Conservation (phyloP, 37 sponge, comb jelly and placozoan species). For the Spongilla lacustris region DNA sequence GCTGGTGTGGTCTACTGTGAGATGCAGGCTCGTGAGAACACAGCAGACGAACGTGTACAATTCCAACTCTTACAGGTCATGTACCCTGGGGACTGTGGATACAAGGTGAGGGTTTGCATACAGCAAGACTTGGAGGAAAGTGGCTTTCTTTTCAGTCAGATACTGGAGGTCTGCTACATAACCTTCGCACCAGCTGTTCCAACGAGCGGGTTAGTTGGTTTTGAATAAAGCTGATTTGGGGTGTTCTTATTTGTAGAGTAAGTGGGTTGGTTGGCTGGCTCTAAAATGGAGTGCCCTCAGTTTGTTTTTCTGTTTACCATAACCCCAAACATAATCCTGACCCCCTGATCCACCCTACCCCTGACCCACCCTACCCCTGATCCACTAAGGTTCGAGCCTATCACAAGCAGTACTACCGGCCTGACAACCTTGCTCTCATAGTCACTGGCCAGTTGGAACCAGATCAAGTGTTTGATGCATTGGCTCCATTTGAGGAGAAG, state of each 20-base stretch:
- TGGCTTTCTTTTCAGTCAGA: slow-evolving; percentile 60
- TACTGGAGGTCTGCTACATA: slow-evolving; percentile 85
- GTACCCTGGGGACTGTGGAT: slow-evolving; percentile 92
- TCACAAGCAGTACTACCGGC: slow-evolving; percentile 81
- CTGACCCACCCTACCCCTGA: neutral
- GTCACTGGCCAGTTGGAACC: slow-evolving; percentile 79
- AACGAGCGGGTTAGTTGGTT: slow-evolving; percentile 75
- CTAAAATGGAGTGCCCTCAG: neutral
- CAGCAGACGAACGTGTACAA: slow-evolving; percentile 54
- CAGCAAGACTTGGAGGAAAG: neutral
- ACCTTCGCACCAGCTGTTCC: slow-evolving; percentile 77
- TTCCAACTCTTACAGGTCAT: slow-evolving; percentile 68
- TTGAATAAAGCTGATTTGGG: neutral
- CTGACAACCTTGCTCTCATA: slow-evolving; percentile 86
- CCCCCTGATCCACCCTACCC: too few species aligned
- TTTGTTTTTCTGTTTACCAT: neutral
- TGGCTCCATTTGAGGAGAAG: slow-evolving; percentile 77
- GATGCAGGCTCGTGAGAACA: slow-evolving; percentile 96
- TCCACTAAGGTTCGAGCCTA: slow-evolving; percentile 75
- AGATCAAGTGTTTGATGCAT: slow-evolving; percentile 63
- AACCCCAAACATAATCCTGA: too few species aligned
- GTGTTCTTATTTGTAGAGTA: neutral
- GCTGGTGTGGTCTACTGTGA: slow-evolving; percentile 99
- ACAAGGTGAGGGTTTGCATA: slow-evolving; percentile 51
- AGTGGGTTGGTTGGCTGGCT: too few species aligned